These are phyloP conservation scores for Corynorhinus townsendii DNA, from an alignment of 2,113 vertebrate genomes.

Conservation along the genomic window DNA sequence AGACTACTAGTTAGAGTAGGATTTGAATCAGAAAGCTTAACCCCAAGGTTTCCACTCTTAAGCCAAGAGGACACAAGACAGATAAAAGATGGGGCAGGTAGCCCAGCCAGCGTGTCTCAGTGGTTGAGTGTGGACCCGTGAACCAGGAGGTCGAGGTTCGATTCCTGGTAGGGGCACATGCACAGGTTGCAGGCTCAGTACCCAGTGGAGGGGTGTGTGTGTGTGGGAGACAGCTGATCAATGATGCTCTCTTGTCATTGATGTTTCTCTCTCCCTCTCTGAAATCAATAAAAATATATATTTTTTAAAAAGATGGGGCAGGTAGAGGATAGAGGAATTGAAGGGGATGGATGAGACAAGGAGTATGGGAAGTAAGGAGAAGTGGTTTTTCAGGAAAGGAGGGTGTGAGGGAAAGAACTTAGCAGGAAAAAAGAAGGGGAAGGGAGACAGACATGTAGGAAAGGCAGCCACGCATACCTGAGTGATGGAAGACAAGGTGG, in stretches of 20 bases:
- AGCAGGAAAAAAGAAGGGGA: not conserved
- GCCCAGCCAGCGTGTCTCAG: too few species aligned
- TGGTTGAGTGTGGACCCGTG: too few species aligned
- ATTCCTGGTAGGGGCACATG: too few species aligned
- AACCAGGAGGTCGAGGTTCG: too few species aligned
- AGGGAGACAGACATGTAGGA: conserved; percentile 26
- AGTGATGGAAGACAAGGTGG: conserved; percentile 95
- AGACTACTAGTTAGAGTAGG: not conserved
- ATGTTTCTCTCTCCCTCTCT: too few species aligned
- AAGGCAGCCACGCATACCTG: conserved; percentile 86
- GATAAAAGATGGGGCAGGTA: not conserved
- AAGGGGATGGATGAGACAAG: not conserved
- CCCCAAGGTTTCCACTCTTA: not conserved
- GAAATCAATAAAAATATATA: too few species aligned
- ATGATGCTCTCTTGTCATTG: too few species aligned
- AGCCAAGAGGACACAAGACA: not conserved
- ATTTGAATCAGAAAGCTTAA: not conserved
- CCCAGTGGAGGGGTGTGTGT: too few species aligned
- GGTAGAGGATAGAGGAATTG: not conserved
- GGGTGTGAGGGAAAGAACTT: not conserved
- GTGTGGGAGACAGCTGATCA: too few species aligned
- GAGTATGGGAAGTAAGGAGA: not conserved
- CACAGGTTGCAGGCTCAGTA: too few species aligned
- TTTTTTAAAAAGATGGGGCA: not conserved
- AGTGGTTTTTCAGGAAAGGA: not conserved